phyloP scores from a whole-genome alignment of 2,888 invertebrate genomes.

The Epiperipatus broadwayi region DNA sequence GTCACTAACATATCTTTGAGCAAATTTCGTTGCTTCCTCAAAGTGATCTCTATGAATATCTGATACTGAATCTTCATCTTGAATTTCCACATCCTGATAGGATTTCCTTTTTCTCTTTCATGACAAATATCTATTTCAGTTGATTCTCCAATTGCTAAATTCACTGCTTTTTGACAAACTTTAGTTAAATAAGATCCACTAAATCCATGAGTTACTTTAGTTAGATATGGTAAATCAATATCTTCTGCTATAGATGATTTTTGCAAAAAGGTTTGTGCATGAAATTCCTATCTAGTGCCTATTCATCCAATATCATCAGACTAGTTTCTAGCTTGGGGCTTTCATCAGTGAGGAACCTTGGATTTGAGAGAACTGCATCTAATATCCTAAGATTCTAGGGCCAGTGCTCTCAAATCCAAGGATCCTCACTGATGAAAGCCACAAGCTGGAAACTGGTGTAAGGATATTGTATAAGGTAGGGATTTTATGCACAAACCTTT shows the following conservation, averaged over 20 bases:
- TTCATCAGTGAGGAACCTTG: too few species aligned
- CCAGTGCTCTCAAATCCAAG: too few species aligned
- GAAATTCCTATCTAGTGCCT: too few species aligned
- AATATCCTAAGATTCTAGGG: too few species aligned
- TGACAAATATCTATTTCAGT: conserved; percentile 86
- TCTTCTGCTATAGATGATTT: conserved; percentile 38
- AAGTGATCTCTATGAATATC: conserved; percentile 94
- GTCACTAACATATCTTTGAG: conserved; percentile 91
- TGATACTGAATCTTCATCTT: conserved; percentile 89
- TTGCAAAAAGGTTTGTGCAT: too few species aligned
- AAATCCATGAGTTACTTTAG: conserved; percentile 66
- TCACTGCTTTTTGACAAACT: conserved; percentile 97
- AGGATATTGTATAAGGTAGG: too few species aligned
- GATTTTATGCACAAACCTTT: too few species aligned
- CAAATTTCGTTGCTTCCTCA: conserved; percentile 98
- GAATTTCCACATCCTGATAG: conserved; percentile 34
- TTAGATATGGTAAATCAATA: conserved; percentile 55
- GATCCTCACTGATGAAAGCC: too few species aligned
- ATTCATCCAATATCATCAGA: too few species aligned
- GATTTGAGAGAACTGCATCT: too few species aligned
- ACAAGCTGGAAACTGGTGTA: too few species aligned
- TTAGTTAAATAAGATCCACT: conserved; percentile 98
- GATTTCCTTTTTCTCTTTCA: conserved; percentile 62
- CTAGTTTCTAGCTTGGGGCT: too few species aligned
- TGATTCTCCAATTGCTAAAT: conserved; percentile 90